phyloP scores from a whole-genome alignment of 2,888 invertebrate genomes.

The Molanna angustata region DNA sequence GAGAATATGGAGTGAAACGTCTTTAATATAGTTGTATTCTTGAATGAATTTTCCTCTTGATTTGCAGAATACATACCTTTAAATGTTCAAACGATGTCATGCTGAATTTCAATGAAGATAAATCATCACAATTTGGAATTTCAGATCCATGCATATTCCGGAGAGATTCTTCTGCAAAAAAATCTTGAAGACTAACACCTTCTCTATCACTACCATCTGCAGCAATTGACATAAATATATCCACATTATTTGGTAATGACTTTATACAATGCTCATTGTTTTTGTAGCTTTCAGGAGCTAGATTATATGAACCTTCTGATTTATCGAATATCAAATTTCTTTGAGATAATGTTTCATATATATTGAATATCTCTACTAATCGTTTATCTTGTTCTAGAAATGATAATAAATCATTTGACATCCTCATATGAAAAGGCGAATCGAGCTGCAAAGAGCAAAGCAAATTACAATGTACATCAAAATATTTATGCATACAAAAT shows the following conservation, averaged over 20 bases:
- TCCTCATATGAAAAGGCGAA: slow-evolving; percentile 68
- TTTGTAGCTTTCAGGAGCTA: slow-evolving; percentile 57
- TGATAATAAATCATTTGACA: slow-evolving; percentile 70
- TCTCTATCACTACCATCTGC: slow-evolving; percentile 56
- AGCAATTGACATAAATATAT: slow-evolving; percentile 63
- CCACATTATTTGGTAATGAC: slow-evolving; percentile 64
- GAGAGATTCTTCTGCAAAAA: slow-evolving; percentile 27
- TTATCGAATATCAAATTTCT: slow-evolving; percentile 63
- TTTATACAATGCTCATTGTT: slow-evolving; percentile 64
- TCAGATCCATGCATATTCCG: slow-evolving; percentile 37
- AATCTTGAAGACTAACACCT: slow-evolving; percentile 43
- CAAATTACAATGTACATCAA: slow-evolving; percentile 20
- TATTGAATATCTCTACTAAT: slow-evolving; percentile 56
- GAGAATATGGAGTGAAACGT: too few relatives aligned
- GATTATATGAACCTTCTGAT: slow-evolving; percentile 58
- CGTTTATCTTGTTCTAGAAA: slow-evolving; percentile 74
- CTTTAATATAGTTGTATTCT: too few relatives aligned
- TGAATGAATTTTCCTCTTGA: too few relatives aligned
- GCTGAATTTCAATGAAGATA: slow-evolving; percentile 58
- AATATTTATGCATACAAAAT: background rate
- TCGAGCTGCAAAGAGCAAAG: slow-evolving; percentile 56
- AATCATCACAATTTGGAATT: slow-evolving; percentile 63
- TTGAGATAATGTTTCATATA: slow-evolving; percentile 59
- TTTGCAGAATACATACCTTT: too few relatives aligned
- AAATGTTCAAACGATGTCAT: slow-evolving; percentile 65